Conservation (phyloP, 2,797 vertebrate genomes). For the Hybognathus amarus region DNA sequence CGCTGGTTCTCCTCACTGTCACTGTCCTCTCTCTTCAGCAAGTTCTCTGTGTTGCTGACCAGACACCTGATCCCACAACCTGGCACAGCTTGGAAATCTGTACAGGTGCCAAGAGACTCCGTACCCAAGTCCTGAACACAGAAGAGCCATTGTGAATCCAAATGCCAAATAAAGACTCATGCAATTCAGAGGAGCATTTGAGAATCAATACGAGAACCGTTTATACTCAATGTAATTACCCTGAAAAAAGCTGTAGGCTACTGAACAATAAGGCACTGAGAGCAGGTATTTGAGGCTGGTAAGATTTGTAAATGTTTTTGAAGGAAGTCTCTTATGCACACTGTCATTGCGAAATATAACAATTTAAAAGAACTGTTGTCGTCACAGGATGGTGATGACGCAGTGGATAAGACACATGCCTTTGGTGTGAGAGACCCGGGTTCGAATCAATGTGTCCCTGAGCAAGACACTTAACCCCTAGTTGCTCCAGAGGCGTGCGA, state of each 20-base stretch:
- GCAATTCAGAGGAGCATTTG: neutral
- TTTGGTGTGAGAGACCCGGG: no score
- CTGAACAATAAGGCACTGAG: neutral
- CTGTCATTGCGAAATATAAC: neutral
- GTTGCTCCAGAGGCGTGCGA: no score
- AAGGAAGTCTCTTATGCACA: neutral
- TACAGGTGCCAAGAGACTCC: constrained; percentile 89
- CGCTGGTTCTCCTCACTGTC: constrained; percentile 85
- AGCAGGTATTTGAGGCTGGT: neutral
- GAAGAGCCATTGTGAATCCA: constrained; percentile 3
- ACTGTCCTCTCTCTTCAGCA: constrained; percentile 80
- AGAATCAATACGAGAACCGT: neutral
- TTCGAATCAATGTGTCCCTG: no score
- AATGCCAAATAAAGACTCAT: constrained; percentile 6
- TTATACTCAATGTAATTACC: neutral
- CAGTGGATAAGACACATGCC: no score
- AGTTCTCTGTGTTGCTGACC: constrained; percentile 88
- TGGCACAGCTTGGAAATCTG: constrained; percentile 93
- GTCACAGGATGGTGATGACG: no score
- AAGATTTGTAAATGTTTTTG: neutral
- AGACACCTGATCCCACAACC: constrained; percentile 94
- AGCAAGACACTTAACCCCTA: no score
- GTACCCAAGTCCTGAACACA: constrained; percentile 83
- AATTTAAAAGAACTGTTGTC: neutral
- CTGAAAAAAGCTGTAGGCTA: neutral